phyloP scores from a whole-genome alignment of 2,113 vertebrate species.

The Hystrix brachyura region DNA sequence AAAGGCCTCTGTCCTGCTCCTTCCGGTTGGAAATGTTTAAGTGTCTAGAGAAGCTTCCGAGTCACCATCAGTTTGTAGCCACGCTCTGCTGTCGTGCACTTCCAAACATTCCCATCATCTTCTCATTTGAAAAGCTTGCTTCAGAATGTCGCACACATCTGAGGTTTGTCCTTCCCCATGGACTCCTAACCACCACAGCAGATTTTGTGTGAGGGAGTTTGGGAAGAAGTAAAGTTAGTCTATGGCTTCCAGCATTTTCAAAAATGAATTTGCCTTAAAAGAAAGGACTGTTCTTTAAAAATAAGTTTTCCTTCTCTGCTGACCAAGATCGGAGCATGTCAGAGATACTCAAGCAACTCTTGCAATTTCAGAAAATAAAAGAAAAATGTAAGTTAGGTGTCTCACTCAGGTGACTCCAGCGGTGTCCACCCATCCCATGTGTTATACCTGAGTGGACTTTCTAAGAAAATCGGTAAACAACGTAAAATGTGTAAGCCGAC shows the following conservation, averaged over 20 bases:
- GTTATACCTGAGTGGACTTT: background rate
- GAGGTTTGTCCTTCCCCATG: background rate
- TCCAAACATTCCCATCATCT: background rate
- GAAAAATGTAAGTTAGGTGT: background rate
- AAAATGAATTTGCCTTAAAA: background rate
- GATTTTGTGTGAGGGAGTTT: background rate
- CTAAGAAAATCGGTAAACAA: background rate
- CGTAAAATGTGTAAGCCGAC: background rate
- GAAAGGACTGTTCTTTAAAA: background rate
- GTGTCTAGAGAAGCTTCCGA: background rate
- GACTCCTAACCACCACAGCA: background rate
- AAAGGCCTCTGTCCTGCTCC: background rate
- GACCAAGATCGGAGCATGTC: background rate
- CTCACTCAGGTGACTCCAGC: background rate
- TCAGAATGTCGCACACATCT: background rate
- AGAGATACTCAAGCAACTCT: background rate
- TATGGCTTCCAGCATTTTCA: background rate
- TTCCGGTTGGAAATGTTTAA: background rate
- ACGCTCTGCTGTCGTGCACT: background rate
- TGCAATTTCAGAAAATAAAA: background rate
- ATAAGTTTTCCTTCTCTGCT: background rate
- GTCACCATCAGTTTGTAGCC: background rate
- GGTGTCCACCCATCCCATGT: background rate
- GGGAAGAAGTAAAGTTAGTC: background rate
- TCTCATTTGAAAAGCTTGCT: background rate